These are phyloP conservation scores for Hypanus sabinus DNA, from an alignment of 2,113 vertebrate genomes.

Conservation along the genomic window DNA sequence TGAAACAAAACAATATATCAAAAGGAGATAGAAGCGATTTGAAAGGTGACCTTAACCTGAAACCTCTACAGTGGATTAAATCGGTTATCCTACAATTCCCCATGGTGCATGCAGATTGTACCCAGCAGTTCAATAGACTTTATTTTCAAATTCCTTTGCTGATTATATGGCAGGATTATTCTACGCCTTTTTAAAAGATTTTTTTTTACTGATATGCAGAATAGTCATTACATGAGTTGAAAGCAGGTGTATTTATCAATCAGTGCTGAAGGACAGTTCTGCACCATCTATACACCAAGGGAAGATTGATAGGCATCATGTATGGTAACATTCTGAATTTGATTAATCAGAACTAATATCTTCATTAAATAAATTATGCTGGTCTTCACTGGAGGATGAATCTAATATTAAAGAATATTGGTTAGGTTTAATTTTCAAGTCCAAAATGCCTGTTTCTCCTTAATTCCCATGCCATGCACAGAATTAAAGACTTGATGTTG, in stretches of 20 bases:
- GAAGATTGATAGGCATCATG: background rate
- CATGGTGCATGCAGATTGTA: constrained; percentile 28
- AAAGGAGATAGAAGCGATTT: constrained; percentile 21
- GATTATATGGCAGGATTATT: constrained; percentile 13
- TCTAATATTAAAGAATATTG: background rate
- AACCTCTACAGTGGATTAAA: background rate
- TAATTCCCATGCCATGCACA: background rate
- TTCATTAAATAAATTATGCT: background rate
- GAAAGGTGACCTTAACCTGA: constrained; percentile 37
- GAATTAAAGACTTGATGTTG: constrained; percentile 1
- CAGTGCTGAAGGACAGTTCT: background rate
- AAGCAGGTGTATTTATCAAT: background rate
- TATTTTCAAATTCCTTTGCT: constrained; percentile 26
- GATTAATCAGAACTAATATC: background rate
- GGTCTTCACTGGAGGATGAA: background rate
- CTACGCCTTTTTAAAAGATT: constrained; percentile 21
- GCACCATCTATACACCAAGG: background rate
- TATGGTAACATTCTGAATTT: background rate
- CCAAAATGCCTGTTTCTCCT: background rate
- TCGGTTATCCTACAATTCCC: background rate
- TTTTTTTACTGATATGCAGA: constrained; percentile 2
- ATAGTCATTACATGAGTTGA: background rate
- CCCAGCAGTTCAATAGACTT: constrained; percentile 18
- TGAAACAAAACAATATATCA: constrained; percentile 2
- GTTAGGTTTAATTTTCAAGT: background rate